Evolutionary conservation across 2,888 invertebrate species (phyloP), one percentile per base, ranked within the genome.

Genomic region (Pterostichus madidus): DNA sequence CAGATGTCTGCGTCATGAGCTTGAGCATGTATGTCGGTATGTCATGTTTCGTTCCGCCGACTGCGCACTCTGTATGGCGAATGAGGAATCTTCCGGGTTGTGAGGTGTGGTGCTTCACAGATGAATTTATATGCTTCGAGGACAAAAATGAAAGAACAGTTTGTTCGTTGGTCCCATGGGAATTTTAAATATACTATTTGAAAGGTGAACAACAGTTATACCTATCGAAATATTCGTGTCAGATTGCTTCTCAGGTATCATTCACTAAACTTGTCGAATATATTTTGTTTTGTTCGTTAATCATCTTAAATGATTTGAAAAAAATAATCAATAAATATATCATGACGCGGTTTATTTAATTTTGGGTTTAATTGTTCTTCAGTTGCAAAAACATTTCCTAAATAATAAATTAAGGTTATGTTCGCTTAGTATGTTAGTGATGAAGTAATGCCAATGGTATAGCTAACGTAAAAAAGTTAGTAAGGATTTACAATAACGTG

Each of bases 11-110:
- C 64, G 64, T 35, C 64, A 49, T 49, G 49, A 49, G 35, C 13
- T n/a, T 64, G 35, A 64, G 64, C 64, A 64, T 64, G 64, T 64
- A 32, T 64, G 64, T 64, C 64, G 32, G 56, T 17, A 15, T 17
- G 64, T 31, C 64, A 64, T 32, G 64, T 64, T 64, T 32, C 35
- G 64, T 64, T 64, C 64, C 64, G 64, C 64, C 31, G 32, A 11
- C 32, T 64, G 64, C 64, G 64, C 64, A 31, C 64, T 64, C 64
- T 64, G 64, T 64, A 64, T 32, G 64, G 64, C 11, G 64, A 64
- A 32, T 64, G 64, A 64, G 64, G 35, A 64, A 64, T 32, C 64
- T 32, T 17, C 31, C 35, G 49, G 49, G 49, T 49, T 49, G 32
- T n/a, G 13, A 64, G 64, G 64, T 64, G 64, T 64, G 64, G 64